Evolutionary conservation across 2,888 invertebrate species (phyloP).

Genomic region (Chrysolina haemoptera): DNA sequence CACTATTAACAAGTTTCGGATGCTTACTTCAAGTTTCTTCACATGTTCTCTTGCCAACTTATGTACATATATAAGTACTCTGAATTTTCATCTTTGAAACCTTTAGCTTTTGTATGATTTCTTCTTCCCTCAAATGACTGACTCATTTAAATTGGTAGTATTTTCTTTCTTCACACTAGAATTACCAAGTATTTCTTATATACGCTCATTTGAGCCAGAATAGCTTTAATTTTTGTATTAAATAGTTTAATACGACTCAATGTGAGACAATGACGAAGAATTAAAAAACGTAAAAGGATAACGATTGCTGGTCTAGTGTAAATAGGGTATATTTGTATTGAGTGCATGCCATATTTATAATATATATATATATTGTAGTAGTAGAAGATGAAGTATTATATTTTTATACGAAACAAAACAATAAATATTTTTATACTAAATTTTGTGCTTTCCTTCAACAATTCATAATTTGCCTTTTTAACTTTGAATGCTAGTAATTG

Average conservation of each 20-base stretch:
- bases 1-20: not conserved
- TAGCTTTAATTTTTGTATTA: conserved; percentile 34
- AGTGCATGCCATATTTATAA: conserved; percentile 52
- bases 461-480: not conserved
- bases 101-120: not conserved
- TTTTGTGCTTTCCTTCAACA: not conserved
- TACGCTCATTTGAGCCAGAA: conserved; percentile 19
- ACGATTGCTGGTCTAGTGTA: conserved; percentile 23
- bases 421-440: conserved; percentile 38
- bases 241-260: conserved; percentile 29
- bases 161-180: conserved; percentile 9
- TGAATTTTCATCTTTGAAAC: not conserved
- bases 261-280: conserved; percentile 25
- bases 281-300: conserved; percentile 19
- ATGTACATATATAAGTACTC: not conserved
- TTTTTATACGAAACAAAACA: conserved; percentile 43
- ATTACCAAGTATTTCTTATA: conserved; percentile 33
- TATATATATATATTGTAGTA: conserved; percentile 49
- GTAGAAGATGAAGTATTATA: conserved; percentile 49
- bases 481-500: too few species aligned
- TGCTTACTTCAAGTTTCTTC: not conserved
- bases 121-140: not conserved
- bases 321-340: conserved; percentile 44
- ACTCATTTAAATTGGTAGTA: not conserved
- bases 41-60: not conserved